phyloP scores from a whole-genome alignment of 2,113 vertebrate genomes.

The Bambusicola thoracicus region DNA sequence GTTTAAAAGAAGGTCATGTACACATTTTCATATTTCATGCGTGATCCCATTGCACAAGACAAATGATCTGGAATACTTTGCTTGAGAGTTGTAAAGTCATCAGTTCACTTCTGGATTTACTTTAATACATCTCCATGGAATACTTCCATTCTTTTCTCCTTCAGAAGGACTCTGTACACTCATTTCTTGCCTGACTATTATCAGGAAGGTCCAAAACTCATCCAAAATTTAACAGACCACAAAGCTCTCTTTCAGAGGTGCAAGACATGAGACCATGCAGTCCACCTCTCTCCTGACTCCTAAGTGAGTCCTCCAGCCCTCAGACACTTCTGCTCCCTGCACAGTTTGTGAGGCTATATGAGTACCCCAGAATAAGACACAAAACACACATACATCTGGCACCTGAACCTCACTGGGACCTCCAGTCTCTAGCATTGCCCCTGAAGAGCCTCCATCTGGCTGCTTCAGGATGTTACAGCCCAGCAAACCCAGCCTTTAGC shows the following conservation, averaged over 20 bases:
- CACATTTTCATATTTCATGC: slow-evolving; percentile 57
- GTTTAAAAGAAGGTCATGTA: slow-evolving; percentile 59
- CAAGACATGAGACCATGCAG: background rate
- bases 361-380: background rate
- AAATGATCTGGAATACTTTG: slow-evolving; percentile 3
- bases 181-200: slow-evolving; percentile 44
- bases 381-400: background rate
- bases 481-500: background rate
- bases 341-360: background rate
- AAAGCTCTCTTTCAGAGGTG: background rate
- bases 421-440: background rate
- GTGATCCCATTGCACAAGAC: background rate
- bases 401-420: accelerated
- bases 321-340: background rate
- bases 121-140: slow-evolving; percentile 36
- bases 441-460: background rate
- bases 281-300: background rate
- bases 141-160: slow-evolving; percentile 30
- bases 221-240: slow-evolving; percentile 4
- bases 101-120: slow-evolving; percentile 42
- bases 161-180: background rate
- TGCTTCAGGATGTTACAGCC: background rate
- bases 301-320: background rate
- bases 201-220: slow-evolving; percentile 3
- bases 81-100: slow-evolving; percentile 56